A percentile compares a stretch with the other conserved stretches of the same genome.
Conservation (phyloP, 1,140 invertebrate species). For the Drosophila mauritiana region DNA sequence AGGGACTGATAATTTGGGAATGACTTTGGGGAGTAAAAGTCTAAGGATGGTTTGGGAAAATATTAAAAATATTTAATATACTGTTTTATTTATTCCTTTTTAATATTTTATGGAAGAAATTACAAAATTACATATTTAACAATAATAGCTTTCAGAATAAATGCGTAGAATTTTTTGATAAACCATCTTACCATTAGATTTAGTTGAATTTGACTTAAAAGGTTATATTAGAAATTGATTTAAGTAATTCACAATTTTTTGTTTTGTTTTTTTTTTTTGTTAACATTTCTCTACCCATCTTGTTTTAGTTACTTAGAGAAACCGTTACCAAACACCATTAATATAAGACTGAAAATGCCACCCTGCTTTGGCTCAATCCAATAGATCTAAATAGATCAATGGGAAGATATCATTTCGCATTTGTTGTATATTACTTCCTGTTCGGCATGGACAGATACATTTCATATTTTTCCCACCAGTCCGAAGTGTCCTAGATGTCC, state of each 20-base stretch:
- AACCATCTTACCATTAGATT: no score
- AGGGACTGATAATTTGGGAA: constrained; percentile 18
- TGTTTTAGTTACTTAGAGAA: background rate
- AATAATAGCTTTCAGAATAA: no score
- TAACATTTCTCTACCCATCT: background rate
- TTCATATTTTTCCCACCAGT: constrained; percentile 73
- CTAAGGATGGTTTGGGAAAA: background rate
- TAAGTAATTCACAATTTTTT: no score
- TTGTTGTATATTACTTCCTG: constrained; percentile 76
- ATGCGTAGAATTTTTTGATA: no score
- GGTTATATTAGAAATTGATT: no score
- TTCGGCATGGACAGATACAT: constrained; percentile 49
- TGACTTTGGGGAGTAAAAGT: background rate
- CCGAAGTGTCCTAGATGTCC: constrained; percentile 1
- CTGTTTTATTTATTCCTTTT: no score
- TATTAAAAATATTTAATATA: background rate
- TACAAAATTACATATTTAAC: no score
- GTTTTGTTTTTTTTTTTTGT: no score
- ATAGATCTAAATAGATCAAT: no score
- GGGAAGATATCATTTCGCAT: constrained; percentile 58
- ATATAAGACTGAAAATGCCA: background rate
- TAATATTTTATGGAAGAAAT: no score
- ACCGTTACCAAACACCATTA: background rate
- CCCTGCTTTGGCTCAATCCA: constrained; percentile 2
- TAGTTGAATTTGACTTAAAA: no score